Conservation (phyloP, 2,113 vertebrate genomes). For the Coptodon rendalli region DNA sequence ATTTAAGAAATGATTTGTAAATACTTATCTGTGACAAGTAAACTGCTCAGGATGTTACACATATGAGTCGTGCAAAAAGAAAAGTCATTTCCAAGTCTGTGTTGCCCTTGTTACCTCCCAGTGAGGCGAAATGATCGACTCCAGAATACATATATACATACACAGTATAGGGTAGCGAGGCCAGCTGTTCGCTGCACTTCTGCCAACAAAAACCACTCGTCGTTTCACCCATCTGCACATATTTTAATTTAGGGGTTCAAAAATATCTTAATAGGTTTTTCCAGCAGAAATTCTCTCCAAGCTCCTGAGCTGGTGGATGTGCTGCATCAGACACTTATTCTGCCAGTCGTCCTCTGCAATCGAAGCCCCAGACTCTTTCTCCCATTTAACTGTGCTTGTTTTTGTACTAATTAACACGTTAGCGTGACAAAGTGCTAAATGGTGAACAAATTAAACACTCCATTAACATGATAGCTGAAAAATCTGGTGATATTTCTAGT, state of each 20-base stretch:
- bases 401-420: background rate
- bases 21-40: background rate
- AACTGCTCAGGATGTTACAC: background rate
- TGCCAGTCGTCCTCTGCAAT: background rate
- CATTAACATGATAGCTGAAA: background rate
- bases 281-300: background rate
- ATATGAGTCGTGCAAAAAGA: background rate
- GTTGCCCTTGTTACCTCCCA: background rate
- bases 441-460: background rate
- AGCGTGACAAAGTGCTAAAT: background rate
- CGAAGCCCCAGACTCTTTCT: background rate
- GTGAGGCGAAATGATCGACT: accelerated
- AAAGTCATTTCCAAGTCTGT: background rate
- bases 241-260: background rate
- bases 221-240: background rate
- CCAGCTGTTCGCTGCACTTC: background rate
- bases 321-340: background rate
- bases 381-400: background rate
- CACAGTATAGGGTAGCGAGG: background rate
- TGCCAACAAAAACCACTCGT: background rate
- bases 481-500: background rate
- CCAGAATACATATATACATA: background rate
- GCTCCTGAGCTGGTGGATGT: background rate
- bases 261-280: background rate
- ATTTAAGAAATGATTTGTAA: background rate